A percentile compares a stretch with the other conserved stretches of the same genome.
Conservation (phyloP, 2,113 vertebrate species). For the Lucifuga dentata region DNA sequence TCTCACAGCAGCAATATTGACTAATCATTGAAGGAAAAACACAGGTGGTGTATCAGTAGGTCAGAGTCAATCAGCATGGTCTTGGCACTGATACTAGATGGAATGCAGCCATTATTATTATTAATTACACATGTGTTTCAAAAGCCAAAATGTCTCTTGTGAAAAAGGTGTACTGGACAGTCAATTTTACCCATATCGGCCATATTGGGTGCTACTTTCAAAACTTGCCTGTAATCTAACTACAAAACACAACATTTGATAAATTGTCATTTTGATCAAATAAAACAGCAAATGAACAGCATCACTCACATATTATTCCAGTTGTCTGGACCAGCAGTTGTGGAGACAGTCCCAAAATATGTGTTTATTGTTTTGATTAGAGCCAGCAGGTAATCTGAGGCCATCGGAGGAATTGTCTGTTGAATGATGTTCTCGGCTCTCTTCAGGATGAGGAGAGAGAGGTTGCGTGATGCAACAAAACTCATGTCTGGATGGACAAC, state of each 20-base stretch:
- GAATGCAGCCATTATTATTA: too few relatives aligned
- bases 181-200: too few relatives aligned
- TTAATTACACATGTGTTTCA: too few relatives aligned
- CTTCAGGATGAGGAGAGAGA: slow-evolving; percentile 55
- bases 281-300: neutral
- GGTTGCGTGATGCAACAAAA: slow-evolving; percentile 52
- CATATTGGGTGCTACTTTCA: too few relatives aligned
- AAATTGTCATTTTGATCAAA: neutral
- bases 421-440: slow-evolving; percentile 52
- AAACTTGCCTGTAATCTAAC: neutral
- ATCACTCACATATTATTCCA: slow-evolving; percentile 80
- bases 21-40: too few relatives aligned
- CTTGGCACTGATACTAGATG: too few relatives aligned
- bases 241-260: slow-evolving; percentile 6
- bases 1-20: too few relatives aligned
- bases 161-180: too few relatives aligned
- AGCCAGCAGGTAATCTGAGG: slow-evolving; percentile 52
- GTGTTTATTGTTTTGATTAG: slow-evolving; percentile 48
- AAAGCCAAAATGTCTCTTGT: too few relatives aligned
- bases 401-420: slow-evolving; percentile 28
- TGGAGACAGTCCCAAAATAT: slow-evolving; percentile 68
- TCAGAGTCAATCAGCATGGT: too few relatives aligned
- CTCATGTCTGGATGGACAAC: slow-evolving; percentile 59
- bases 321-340: slow-evolving; percentile 44
- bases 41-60: too few relatives aligned